A percentile compares a stretch with the other conserved stretches of the same genome.
phyloP scores from a whole-genome alignment of 2,113 vertebrate species.

The Cebidichthys violaceus region DNA sequence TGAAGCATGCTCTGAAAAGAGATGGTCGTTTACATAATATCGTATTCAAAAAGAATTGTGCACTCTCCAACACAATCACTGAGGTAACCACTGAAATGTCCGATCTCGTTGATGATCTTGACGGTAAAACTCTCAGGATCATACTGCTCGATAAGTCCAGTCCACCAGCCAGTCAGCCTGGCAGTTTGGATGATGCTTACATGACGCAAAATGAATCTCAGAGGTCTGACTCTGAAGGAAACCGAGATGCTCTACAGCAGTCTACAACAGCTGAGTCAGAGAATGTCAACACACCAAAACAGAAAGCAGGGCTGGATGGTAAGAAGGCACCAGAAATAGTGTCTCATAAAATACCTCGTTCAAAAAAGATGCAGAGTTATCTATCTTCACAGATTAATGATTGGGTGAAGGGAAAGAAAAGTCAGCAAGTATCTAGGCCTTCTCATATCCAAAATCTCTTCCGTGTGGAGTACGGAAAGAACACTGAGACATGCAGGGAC shows the following conservation, averaged over 20 bases:
- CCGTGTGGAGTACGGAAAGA: slow-evolving; percentile 45
- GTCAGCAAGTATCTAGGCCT: accelerated
- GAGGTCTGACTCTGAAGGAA: not conserved
- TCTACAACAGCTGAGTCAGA: not conserved
- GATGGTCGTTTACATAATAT: slow-evolving; percentile 25
- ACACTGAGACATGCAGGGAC: not conserved
- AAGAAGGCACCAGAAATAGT: accelerated
- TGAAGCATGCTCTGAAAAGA: slow-evolving; percentile 54
- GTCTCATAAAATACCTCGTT: not conserved
- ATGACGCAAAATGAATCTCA: not conserved
- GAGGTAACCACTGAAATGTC: slow-evolving; percentile 13
- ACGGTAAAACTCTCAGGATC: slow-evolving; percentile 36
- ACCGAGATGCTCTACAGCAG: not conserved
- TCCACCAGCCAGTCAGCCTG: slow-evolving; percentile 32
- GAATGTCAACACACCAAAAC: not conserved
- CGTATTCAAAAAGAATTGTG: slow-evolving; percentile 35
- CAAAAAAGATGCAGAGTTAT: accelerated
- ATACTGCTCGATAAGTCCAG: not conserved
- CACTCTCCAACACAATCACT: accelerated
- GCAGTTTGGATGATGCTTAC: slow-evolving; percentile 39
- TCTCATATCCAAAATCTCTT: slow-evolving; percentile 7
- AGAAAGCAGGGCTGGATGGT: not conserved
- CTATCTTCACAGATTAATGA: slow-evolving; percentile 1
- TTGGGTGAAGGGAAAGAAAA: not conserved
- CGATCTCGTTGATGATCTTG: slow-evolving; percentile 39